Conservation (phyloP, 2,113 vertebrate genomes). For the Leptobrachium ailaonicum region DNA sequence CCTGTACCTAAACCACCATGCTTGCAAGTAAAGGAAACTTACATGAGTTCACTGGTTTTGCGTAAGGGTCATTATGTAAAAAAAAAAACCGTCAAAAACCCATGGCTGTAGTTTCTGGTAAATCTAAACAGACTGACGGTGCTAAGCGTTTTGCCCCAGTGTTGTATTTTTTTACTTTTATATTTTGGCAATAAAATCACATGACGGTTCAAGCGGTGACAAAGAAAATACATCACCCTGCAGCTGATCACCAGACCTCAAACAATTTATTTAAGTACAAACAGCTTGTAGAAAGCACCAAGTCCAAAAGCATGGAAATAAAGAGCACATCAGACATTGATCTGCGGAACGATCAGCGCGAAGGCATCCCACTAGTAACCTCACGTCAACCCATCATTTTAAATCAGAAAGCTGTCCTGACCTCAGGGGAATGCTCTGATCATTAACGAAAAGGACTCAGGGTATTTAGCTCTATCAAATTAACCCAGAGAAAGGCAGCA, state of each 20-base stretch:
- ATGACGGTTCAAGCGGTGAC: neutral
- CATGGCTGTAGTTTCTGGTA: too few relatives aligned
- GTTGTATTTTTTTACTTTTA: too few relatives aligned
- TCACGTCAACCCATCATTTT: constrained; percentile 54
- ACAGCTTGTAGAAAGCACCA: neutral
- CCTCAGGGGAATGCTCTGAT: constrained; percentile 55
- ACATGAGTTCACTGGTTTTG: too few relatives aligned
- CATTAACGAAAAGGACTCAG: constrained; percentile 57
- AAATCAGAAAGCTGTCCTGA: constrained; percentile 52
- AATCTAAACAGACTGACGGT: too few relatives aligned
- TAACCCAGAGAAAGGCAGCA: constrained; percentile 54
- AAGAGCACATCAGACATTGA: constrained; percentile 40
- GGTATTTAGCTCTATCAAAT: constrained; percentile 57
- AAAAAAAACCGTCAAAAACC: too few relatives aligned
- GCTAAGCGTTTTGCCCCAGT: too few relatives aligned
- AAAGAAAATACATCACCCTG: neutral
- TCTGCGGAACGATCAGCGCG: constrained; percentile 50
- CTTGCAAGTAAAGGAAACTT: too few relatives aligned
- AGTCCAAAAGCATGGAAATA: constrained; percentile 23
- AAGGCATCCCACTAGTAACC: constrained; percentile 55
- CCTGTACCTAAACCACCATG: too few relatives aligned
- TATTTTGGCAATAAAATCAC: neutral
- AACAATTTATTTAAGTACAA: constrained; percentile 13
- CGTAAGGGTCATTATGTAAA: too few relatives aligned
- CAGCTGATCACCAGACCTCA: constrained; percentile 21